These are phyloP conservation scores for Petrophora chlorosata DNA, from an alignment of 2,888 invertebrate species.

Conservation along the genomic window DNA sequence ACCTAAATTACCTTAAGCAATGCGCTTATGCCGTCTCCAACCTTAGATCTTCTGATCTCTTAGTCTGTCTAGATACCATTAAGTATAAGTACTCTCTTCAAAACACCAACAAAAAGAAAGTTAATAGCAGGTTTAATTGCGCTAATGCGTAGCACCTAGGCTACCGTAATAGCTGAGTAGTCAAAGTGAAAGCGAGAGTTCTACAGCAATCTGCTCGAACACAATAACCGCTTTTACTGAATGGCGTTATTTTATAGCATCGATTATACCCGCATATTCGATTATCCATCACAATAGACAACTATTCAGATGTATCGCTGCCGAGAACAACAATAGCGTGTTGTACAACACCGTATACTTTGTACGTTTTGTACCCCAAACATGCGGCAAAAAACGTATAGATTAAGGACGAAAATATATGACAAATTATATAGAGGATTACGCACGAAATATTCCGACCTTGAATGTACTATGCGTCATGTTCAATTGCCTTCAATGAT, in stretches of 20 bases:
- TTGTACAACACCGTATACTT: slow-evolving; percentile 68
- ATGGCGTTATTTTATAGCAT: slow-evolving; percentile 50
- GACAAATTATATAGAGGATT: slow-evolving; percentile 68
- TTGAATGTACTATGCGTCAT: slow-evolving; percentile 49
- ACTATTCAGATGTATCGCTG: slow-evolving; percentile 56
- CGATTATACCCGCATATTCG: slow-evolving; percentile 74
- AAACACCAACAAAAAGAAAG: slow-evolving; percentile 1
- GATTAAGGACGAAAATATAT: slow-evolving; percentile 60
- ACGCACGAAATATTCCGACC: slow-evolving; percentile 52
- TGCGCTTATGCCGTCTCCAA: no score
- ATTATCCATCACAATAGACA: slow-evolving; percentile 64
- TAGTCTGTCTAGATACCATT: no score
- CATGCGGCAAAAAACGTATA: slow-evolving; percentile 52
- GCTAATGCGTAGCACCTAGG: not conserved
- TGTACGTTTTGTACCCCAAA: slow-evolving; percentile 49
- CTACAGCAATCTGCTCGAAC: slow-evolving; percentile 21
- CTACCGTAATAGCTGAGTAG: not conserved
- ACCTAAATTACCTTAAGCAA: no score
- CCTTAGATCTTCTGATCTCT: no score
- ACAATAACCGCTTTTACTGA: slow-evolving; percentile 35
- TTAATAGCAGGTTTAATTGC: not conserved
- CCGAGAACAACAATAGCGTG: slow-evolving; percentile 62
- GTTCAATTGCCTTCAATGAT: slow-evolving; percentile 56
- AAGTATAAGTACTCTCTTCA: no score
- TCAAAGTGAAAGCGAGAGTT: slow-evolving; percentile 14